Evolutionary conservation across 2,888 invertebrate species (phyloP).

Genomic region (Drosophila planitibia): DNA sequence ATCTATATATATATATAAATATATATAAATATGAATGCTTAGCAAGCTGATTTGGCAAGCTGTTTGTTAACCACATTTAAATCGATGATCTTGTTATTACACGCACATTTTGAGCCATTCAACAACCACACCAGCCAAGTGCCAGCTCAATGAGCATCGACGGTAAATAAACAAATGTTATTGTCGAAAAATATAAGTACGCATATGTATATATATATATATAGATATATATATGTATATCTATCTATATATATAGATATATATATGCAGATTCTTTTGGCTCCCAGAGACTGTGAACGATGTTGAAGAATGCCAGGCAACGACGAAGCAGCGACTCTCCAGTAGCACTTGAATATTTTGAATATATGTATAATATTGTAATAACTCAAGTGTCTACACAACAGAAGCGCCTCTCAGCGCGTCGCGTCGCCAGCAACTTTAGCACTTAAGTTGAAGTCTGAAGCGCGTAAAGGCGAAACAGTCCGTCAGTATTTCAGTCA

Average conservation of each 20-base stretch:
- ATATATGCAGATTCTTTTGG: constrained; percentile 49
- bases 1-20: neutral
- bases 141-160: constrained; percentile 65
- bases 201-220: neutral
- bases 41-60: constrained; percentile 34
- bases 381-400: constrained; percentile 78
- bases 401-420: constrained; percentile 74
- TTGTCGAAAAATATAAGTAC: constrained; percentile 45
- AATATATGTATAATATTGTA: constrained; percentile 76
- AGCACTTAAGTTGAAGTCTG: constrained; percentile 75
- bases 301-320: constrained; percentile 33
- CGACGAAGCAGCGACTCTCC: constrained; percentile 34
- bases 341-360: constrained; percentile 78
- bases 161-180: constrained; percentile 68
- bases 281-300: constrained; percentile 28
- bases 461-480: constrained; percentile 70
- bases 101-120: constrained; percentile 49
- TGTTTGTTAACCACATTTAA: constrained; percentile 36
- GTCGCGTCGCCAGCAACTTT: constrained; percentile 82
- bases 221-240: constrained; percentile 3
- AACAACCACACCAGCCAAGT: constrained; percentile 48
- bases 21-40: neutral
- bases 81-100: constrained; percentile 66
- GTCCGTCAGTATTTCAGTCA: constrained; percentile 31
- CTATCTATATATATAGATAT: constrained; percentile 20